Base-by-base conservation (phyloP, 2,113 vertebrate species). In the Ascaphus truei region DNA sequence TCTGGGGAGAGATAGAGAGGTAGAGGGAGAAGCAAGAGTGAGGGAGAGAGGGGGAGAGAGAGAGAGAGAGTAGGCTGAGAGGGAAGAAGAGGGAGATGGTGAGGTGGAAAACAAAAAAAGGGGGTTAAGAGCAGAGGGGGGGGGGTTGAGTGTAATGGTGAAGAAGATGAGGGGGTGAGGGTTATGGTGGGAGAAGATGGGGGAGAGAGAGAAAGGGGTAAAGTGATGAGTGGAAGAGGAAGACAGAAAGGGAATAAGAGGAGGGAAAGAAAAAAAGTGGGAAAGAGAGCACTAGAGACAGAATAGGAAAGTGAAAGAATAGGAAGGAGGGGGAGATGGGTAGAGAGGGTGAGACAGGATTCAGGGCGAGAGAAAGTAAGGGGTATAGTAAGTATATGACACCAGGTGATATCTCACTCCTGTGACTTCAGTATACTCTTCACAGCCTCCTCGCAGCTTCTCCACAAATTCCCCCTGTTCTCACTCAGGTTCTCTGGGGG, bases 361-460 rank as follows among this genome's bases (percentile, higher is more conserved):
- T 33, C 5, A 33, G 33, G 51, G 31, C 18, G 23, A 16, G 29
- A 26, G 13, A 7, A 23, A 15, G 15, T 50, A 5, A 7, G 10
- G 20, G 3, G 30, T 51, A 65, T 31, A 18, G 15, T 3, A 13
- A 26, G 29, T 7, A 31, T 16, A 30, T 41, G 48, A 64, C 25
- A 18, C 1, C 25, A n/a, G 23, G 25, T 4, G 16, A 33, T 12
- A 26, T 33, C 84, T 86, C 60, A 96, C 96, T 90, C 86, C 16
- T 90, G 84, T 72, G 85, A 87, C 2, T 81, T 50, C 37, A 88
- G 62, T 41, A 98, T 98, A 82, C 83, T 84, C 72, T 85, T 76
- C 71, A 96, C 89, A 64, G 91, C 94, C 41, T 94, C 92, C 62
- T 93, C 80, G 16, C 95, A 98, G 18, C 83, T 68, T 47, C 81